phyloP scores from a whole-genome alignment of 30 jellyfish, hydroid and myxozoan species.

The Hydractinia symbiolongicarpus region DNA sequence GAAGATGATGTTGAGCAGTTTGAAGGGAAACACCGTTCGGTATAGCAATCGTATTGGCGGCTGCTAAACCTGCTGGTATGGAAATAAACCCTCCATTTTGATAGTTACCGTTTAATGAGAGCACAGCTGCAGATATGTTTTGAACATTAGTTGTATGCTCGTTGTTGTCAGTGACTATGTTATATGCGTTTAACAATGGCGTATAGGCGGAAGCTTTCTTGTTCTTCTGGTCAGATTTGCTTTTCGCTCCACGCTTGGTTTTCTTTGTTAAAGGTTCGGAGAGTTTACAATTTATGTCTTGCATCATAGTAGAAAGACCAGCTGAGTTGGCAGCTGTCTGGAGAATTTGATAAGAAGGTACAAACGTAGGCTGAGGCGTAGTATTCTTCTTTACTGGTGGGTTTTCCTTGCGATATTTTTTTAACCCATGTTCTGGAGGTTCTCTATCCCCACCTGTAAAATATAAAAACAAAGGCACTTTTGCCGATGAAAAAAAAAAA shows the following conservation, averaged over 20 bases:
- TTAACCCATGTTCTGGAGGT: conserved; percentile 96
- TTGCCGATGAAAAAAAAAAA: too few relatives aligned
- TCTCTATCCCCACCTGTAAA: conserved; percentile 95
- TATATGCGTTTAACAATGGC: not conserved
- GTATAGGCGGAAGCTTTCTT: not conserved
- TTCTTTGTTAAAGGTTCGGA: conserved; percentile 10
- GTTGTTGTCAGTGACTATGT: conserved; percentile 15
- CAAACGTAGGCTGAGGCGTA: conserved; percentile 40
- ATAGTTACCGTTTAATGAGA: conserved; percentile 7
- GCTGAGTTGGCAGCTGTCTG: conserved; percentile 98
- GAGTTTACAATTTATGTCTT: conserved; percentile 13
- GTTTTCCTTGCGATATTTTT: conserved; percentile 71
- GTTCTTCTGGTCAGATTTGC: not conserved
- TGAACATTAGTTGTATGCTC: conserved; percentile 22
- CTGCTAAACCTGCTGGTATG: conserved; percentile 42
- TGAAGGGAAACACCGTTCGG: conserved; percentile 46
- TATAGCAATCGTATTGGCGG: conserved; percentile 34
- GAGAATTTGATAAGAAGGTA: conserved; percentile 65
- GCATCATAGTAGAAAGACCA: conserved; percentile 87
- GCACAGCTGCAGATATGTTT: conserved; percentile 18
- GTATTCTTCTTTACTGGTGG: conserved; percentile 55
- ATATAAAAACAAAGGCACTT: not conserved
- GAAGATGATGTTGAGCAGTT: conserved; percentile 58
- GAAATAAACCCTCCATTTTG: conserved; percentile 36
- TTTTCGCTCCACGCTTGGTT: conserved; percentile 18